Evolutionary conservation across 2,888 invertebrate species (phyloP).

Genomic region (Oxystoma pomonae): DNA sequence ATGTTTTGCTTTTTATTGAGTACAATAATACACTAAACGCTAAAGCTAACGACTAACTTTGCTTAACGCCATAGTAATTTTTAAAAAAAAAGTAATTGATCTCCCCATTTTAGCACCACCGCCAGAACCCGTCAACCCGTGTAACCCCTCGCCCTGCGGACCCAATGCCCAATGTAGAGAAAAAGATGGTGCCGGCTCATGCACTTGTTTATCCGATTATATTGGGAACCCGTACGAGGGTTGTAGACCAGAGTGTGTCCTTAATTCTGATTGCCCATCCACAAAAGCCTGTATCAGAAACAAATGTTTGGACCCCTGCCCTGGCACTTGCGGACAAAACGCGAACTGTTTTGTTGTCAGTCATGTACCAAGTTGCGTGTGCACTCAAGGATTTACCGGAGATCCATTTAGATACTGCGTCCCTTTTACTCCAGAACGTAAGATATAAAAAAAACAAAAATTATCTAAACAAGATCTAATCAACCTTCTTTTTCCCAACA

Average conservation of each 20-base stretch:
- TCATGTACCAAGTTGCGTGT: constrained; percentile 67
- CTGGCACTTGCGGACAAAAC: constrained; percentile 72
- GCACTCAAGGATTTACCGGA: constrained; percentile 60
- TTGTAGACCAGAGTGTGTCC: constrained; percentile 70
- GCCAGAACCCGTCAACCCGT: constrained; percentile 51
- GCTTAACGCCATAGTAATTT: background rate
- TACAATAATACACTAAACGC: constrained; percentile 8
- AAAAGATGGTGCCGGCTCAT: constrained; percentile 61
- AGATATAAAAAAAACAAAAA: constrained; percentile 26
- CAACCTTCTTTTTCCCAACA: constrained; percentile 19
- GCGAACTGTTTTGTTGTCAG: constrained; percentile 71
- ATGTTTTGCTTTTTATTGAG: constrained; percentile 24
- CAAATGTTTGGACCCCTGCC: constrained; percentile 77
- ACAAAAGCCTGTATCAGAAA: constrained; percentile 68
- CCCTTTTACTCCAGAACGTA: constrained; percentile 37
- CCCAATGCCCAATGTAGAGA: constrained; percentile 62
- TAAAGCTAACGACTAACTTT: background rate
- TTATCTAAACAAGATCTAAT: background rate
- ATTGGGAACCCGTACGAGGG: constrained; percentile 76
- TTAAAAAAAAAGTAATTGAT: background rate
- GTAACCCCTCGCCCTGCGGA: constrained; percentile 67
- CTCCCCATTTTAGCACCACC: constrained; percentile 32
- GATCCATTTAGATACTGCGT: constrained; percentile 51
- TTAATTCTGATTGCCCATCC: constrained; percentile 68
- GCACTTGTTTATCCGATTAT: constrained; percentile 65